A percentile compares a stretch with the other conserved stretches of the same genome.
phyloP scores from a whole-genome alignment of 2,888 invertebrate genomes.

The Thyatira batis region DNA sequence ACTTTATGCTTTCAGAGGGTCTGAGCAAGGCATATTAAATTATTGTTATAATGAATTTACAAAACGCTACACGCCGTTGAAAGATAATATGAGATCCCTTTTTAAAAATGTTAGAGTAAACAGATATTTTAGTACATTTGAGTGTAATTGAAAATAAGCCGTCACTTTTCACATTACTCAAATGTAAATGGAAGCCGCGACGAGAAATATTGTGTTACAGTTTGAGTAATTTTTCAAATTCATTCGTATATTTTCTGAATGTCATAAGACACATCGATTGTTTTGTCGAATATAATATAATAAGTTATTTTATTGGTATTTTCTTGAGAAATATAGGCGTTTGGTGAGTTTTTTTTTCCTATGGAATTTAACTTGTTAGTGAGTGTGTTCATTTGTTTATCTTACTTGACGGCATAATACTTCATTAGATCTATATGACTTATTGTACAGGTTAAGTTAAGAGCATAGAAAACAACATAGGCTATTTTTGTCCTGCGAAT shows the following conservation, averaged over 20 bases:
- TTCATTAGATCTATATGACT: too few species aligned
- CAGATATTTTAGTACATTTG: neutral
- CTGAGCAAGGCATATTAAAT: conserved; percentile 37
- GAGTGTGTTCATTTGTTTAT: too few species aligned
- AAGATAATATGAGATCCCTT: neutral
- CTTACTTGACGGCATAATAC: too few species aligned
- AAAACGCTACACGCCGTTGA: conserved; percentile 25
- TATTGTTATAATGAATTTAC: conserved; percentile 46
- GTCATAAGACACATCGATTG: too few species aligned
- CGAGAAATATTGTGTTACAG: neutral
- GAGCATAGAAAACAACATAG: too few species aligned
- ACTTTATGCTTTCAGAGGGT: conserved; percentile 24
- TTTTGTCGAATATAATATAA: too few species aligned
- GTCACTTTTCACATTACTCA: neutral
- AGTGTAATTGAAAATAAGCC: neutral
- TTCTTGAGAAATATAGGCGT: too few species aligned
- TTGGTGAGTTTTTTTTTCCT: too few species aligned
- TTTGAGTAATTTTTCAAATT: neutral
- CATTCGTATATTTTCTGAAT: neutral
- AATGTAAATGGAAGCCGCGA: neutral
- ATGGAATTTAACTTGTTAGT: too few species aligned
- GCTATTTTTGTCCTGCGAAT: too few species aligned
- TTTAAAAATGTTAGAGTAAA: neutral
- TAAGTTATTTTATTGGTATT: too few species aligned
- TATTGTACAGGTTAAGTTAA: too few species aligned